Conservation (phyloP, 2,888 invertebrate species). For the Lypha dubia region DNA sequence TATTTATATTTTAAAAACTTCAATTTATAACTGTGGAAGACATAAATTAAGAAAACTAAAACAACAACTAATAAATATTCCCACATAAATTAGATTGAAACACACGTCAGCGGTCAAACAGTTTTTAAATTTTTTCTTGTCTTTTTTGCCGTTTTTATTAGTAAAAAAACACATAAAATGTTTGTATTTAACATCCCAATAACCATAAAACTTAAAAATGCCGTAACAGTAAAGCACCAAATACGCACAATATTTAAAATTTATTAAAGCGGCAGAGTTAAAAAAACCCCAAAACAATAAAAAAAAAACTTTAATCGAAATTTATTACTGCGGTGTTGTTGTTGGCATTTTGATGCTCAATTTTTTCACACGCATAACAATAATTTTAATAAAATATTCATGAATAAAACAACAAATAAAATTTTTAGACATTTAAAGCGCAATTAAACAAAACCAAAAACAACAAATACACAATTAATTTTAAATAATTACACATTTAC, state of each 20-base stretch:
- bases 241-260: constrained; percentile 19
- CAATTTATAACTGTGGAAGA: not conserved
- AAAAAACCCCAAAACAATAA: constrained; percentile 3
- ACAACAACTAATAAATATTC: constrained; percentile 3
- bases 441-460: constrained; percentile 23
- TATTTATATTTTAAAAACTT: not conserved
- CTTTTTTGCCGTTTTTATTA: not conserved
- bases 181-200: constrained; percentile 20
- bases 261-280: constrained; percentile 42
- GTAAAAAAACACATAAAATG: constrained; percentile 1
- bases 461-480: constrained; percentile 32
- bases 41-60: constrained; percentile 1
- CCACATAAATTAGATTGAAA: constrained; percentile 42
- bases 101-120: constrained; percentile 37
- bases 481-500: constrained; percentile 30
- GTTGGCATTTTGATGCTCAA: not conserved
- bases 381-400: constrained; percentile 5
- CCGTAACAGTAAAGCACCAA: constrained; percentile 10
- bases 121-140: not conserved
- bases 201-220: constrained; percentile 32
- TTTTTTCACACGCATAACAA: constrained; percentile 52
- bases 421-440: constrained; percentile 17
- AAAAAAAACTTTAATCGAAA: constrained; percentile 35
- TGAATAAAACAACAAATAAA: constrained; percentile 16
- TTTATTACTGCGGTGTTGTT: constrained; percentile 8